Conservation (phyloP, 2,797 vertebrate species). For the Miichthys miiuy region DNA sequence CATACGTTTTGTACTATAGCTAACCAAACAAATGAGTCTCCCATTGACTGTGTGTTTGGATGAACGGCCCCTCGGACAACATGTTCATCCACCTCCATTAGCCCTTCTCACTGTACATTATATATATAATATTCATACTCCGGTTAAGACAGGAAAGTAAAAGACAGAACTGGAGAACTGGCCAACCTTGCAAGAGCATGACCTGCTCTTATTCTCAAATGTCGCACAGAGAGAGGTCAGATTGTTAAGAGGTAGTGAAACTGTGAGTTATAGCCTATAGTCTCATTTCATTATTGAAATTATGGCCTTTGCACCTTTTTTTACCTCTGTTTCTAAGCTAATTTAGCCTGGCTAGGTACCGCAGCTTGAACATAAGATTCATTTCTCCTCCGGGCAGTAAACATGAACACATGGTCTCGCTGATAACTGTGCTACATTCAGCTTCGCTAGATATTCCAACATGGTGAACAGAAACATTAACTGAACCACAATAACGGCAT, state of each 20-base stretch:
- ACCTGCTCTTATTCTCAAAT: neutral
- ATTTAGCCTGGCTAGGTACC: neutral
- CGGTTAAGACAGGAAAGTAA: neutral
- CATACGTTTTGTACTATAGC: too few relatives aligned
- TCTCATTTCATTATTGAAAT: neutral
- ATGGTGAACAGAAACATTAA: neutral
- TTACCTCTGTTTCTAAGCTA: neutral
- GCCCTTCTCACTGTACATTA: neutral
- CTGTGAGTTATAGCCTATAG: neutral
- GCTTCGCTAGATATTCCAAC: neutral
- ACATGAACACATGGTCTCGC: neutral
- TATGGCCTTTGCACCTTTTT: neutral
- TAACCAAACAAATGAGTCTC: too few relatives aligned
- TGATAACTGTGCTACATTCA: conserved; percentile 1
- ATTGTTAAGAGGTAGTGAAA: neutral
- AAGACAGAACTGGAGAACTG: neutral
- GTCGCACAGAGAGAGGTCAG: neutral
- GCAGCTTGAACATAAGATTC: neutral
- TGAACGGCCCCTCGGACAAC: too few relatives aligned
- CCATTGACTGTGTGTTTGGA: too few relatives aligned
- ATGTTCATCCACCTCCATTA: neutral
- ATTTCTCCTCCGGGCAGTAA: conserved; percentile 2
- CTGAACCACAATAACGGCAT: neutral
- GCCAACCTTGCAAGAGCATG: neutral
- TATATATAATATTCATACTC: neutral